A percentile compares a stretch with the other conserved stretches of the same genome.
Conservation (phyloP, 2,113 vertebrate species). For the Ovis aries region DNA sequence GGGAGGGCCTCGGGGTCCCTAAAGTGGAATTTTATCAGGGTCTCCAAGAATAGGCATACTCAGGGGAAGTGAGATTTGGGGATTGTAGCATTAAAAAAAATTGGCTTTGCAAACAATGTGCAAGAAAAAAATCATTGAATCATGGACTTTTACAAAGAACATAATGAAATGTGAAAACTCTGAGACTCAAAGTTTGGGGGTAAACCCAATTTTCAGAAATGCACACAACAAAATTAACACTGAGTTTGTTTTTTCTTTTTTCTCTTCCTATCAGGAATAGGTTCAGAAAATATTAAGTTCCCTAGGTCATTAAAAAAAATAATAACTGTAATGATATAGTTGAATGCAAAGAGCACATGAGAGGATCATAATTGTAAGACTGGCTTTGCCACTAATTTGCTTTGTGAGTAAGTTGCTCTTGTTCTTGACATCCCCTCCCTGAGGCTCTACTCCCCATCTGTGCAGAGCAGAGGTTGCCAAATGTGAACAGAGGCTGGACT, state of each 20-base stretch:
- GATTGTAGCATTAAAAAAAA: neutral
- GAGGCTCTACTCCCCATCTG: neutral
- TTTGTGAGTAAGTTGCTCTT: neutral
- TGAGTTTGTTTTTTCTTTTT: neutral
- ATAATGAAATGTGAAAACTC: constrained; percentile 37
- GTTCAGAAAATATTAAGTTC: neutral
- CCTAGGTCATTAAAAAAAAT: neutral
- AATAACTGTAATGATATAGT: neutral
- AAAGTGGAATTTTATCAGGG: neutral
- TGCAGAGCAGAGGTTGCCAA: neutral
- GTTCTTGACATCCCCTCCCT: neutral
- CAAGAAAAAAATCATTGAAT: neutral
- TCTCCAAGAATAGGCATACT: neutral
- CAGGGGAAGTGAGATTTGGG: neutral
- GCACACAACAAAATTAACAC: neutral
- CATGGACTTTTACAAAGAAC: neutral
- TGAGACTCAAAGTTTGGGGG: neutral
- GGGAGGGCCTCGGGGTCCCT: neutral
- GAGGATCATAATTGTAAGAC: neutral
- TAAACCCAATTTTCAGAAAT: neutral
- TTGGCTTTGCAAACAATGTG: neutral
- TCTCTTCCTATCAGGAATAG: neutral
- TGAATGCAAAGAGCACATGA: neutral
- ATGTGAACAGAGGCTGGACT: neutral
- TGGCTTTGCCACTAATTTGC: neutral